Percentiles rank a stretch among this genome's conserved stretches.
Evolutionary conservation across 2,797 vertebrate genomes (phyloP).

Genomic region (Notoglanidium macrostoma): DNA sequence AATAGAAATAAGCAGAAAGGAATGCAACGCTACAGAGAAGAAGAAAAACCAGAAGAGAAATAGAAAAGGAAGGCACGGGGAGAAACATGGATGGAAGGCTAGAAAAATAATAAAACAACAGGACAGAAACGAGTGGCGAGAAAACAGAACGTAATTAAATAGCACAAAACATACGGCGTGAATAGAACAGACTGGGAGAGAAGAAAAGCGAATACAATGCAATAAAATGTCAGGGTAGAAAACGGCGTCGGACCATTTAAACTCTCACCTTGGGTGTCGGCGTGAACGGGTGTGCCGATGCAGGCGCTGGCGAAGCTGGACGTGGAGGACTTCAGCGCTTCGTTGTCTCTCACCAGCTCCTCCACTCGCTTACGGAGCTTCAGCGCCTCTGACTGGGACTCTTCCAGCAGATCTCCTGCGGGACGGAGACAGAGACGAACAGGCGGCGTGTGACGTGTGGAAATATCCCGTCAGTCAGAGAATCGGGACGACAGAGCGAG

Average conservation of each 20-base stretch:
- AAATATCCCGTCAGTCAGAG: neutral
- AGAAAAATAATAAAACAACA: neutral
- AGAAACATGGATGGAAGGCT: neutral
- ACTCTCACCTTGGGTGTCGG: conserved; percentile 78
- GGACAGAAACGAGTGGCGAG: neutral
- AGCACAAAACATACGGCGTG: neutral
- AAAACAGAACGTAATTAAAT: neutral
- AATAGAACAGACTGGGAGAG: neutral
- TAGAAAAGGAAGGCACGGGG: too few relatives aligned
- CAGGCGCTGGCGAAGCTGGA: conserved; percentile 76
- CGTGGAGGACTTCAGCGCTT: conserved; percentile 77
- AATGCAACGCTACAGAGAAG: too few relatives aligned
- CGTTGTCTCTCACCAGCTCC: conserved; percentile 89
- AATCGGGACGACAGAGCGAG: neutral
- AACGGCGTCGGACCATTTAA: too few relatives aligned
- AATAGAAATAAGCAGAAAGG: neutral
- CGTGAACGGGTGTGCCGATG: conserved; percentile 67
- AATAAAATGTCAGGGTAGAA: too few relatives aligned
- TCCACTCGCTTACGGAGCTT: conserved; percentile 92
- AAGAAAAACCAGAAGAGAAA: too few relatives aligned
- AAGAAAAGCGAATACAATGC: too few relatives aligned
- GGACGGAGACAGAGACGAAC: conserved; percentile 3
- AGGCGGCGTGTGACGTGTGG: neutral
- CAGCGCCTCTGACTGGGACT: conserved; percentile 92
- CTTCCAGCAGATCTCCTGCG: conserved; percentile 91